Conservation (phyloP, 2,888 invertebrate genomes). For the Aradus depressus region DNA sequence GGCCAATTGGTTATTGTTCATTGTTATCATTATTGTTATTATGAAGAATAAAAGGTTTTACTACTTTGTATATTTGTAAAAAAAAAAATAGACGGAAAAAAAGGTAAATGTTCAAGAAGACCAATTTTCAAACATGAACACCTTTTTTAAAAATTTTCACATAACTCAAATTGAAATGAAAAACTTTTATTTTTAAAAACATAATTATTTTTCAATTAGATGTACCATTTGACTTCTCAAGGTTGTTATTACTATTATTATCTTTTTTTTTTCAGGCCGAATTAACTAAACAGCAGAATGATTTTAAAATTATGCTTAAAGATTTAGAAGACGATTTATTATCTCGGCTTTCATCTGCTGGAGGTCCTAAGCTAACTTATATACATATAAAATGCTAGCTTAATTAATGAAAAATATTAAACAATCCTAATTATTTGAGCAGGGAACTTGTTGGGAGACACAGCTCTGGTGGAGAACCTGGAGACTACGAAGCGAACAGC, state of each 20-base stretch:
- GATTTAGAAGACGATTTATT: constrained; percentile 85
- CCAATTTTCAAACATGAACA: background rate
- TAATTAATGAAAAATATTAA: background rate
- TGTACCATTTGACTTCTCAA: too few relatives aligned
- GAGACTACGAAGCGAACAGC: constrained; percentile 94
- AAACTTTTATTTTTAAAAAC: too few relatives aligned
- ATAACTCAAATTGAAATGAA: too few relatives aligned
- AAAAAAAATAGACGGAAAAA: too few relatives aligned
- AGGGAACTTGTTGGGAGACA: constrained; percentile 86
- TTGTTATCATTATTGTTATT: too few relatives aligned
- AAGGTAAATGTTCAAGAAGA: too few relatives aligned
- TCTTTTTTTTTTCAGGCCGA: constrained; percentile 50
- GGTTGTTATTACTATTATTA: background rate
- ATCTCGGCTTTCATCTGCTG: constrained; percentile 51
- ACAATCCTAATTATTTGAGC: background rate
- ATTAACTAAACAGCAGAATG: constrained; percentile 89
- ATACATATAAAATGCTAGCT: background rate
- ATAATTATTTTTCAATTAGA: too few relatives aligned
- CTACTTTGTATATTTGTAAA: too few relatives aligned
- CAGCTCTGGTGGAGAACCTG: constrained; percentile 87
- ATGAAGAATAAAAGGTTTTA: too few relatives aligned
- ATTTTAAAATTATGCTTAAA: constrained; percentile 91
- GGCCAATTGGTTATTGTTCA: too few relatives aligned
- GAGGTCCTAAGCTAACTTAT: constrained; percentile 35
- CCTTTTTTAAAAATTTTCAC: background rate